phyloP scores from a whole-genome alignment of 37 sponge, comb jelly and placozoan genomes.

The Crambe crambe region DNA sequence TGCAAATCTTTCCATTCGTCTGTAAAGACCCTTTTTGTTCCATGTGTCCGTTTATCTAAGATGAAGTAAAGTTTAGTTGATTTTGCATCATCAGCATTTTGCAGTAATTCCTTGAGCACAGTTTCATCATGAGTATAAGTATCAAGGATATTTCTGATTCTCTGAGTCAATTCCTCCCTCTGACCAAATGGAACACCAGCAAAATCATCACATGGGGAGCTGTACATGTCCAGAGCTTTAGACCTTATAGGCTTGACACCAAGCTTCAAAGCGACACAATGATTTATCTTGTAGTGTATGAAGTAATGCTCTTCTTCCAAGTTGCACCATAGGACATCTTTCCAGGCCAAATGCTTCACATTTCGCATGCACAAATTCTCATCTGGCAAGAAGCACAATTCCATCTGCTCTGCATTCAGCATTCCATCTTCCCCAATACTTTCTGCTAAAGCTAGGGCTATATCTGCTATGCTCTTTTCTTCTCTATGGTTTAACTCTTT shows the following conservation, averaged over 20 bases:
- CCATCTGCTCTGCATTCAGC: neutral
- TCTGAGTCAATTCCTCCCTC: conserved; percentile 70
- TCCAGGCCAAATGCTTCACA: conserved; percentile 7
- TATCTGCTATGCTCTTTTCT: neutral
- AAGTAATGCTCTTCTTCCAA: neutral
- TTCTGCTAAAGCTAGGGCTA: neutral
- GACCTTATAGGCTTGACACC: conserved; percentile 40
- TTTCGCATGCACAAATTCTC: neutral
- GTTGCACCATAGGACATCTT: conserved; percentile 45
- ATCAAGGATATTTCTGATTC: conserved; percentile 69
- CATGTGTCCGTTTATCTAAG: conserved; percentile 68
- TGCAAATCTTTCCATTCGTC: no score
- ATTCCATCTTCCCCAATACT: neutral
- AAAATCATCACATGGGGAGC: conserved; percentile 14
- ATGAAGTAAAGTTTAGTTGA: conserved; percentile 76
- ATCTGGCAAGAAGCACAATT: neutral
- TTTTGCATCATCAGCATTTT: conserved; percentile 92
- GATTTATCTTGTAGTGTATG: neutral
- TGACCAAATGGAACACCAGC: no score
- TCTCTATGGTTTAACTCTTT: neutral
- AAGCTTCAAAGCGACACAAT: conserved; percentile 16
- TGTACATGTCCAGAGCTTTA: conserved; percentile 26
- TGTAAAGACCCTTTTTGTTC: conserved; percentile 24
- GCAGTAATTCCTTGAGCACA: conserved; percentile 93
- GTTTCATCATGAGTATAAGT: conserved; percentile 69